Conservation (phyloP, 2,888 invertebrate genomes). For the Alentia gelatinosa region DNA sequence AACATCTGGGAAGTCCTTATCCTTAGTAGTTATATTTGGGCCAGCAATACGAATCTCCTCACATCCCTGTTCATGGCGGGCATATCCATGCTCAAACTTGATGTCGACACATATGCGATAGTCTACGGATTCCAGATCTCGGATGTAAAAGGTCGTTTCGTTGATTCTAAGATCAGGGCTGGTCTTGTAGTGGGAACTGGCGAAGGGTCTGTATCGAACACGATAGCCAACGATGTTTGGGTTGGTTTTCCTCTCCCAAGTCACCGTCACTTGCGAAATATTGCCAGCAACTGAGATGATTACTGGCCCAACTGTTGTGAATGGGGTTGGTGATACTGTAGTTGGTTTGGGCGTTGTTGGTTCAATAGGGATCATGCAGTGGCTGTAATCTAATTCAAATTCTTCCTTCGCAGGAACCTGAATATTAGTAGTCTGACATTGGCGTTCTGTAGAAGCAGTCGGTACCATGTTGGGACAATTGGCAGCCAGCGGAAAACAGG, state of each 20-base stretch:
- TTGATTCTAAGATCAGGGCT: background rate
- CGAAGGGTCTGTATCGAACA: conserved; percentile 12
- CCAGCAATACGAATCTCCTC: background rate
- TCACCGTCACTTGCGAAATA: background rate
- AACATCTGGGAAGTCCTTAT: background rate
- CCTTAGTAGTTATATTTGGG: background rate
- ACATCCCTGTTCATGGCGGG: background rate
- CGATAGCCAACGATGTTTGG: background rate
- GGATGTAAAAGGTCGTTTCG: background rate
- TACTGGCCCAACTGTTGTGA: background rate
- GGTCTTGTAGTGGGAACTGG: background rate
- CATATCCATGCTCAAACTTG: background rate
- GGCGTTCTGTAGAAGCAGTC: background rate
- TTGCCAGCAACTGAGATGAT: background rate
- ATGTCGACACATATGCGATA: conserved; percentile 3
- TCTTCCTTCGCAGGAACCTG: background rate
- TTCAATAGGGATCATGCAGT: background rate
- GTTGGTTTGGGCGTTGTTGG: conserved; percentile 1
- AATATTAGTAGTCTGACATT: background rate
- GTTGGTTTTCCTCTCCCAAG: background rate
- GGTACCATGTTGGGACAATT: background rate
- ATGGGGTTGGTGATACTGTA: background rate
- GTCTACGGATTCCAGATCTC: background rate
- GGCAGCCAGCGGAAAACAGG: background rate
- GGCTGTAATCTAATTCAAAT: background rate